Evolutionary conservation across 2,113 vertebrate genomes (phyloP), one percentile per base, ranked within the genome.

Genomic region (Archocentrus centrarchus): DNA sequence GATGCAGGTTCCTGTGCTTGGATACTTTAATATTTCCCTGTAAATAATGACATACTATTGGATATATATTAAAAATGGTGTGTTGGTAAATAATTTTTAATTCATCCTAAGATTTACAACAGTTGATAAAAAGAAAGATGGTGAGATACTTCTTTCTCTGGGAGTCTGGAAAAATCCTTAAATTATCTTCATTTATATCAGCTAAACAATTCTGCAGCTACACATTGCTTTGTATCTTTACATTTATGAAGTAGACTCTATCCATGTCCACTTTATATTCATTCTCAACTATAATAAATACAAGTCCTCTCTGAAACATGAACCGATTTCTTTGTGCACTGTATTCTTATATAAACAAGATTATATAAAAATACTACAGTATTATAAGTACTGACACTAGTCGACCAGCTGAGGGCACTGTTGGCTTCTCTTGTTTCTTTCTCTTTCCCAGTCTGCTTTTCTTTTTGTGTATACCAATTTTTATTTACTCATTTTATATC

Each of bases 331-430:
- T 24, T 37, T 30, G 3, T 20, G 3, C 2, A 8, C 58, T 39
- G 13, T 76, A 24, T 39, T 20, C 1, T 55, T 20, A 59, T 76
- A 15, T 58, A 58, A 24, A 77, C 47, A 53, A 15, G 50, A 27
- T 39, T 15, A 2, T 30, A 30, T 30, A 13, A 2, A 11, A 35
- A 7, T 8, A 3, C 44, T 18, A 73, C 2, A 0, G 17, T 32
- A 14, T 24, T 37, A 2, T 13, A 32, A 37, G 39, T 30, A 70
- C n/a, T 77, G 59, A 70, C 32, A 41, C 22, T 77, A 0, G 1
- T 47, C 3, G 58, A 47, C 88, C 92, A 91, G 76, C 53, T 11
- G 93, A 73, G 87, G 91, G 89, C 79, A 11, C 83, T 88, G 44
- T 91, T 89, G 79, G 75, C 22, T 15, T 57, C 4, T 55, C 1